Evolutionary conservation across 2,797 vertebrate species (phyloP).

Genomic region (Sebastes diaconus): DNA sequence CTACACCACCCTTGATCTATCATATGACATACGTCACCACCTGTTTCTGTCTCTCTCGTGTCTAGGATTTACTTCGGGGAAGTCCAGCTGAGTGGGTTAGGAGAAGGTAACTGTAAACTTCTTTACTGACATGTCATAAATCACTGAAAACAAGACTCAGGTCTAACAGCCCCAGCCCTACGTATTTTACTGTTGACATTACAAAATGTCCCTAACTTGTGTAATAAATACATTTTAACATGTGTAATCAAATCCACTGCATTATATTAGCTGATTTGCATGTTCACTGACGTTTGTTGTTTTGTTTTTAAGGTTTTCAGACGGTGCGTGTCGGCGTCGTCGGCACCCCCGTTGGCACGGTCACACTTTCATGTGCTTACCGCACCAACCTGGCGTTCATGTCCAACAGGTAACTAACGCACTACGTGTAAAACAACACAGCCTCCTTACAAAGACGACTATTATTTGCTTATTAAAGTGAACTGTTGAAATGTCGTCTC

Average conservation of each 20-base stretch:
- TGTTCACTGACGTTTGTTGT: background rate
- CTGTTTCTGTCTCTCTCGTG: slow-evolving; percentile 28
- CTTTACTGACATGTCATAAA: background rate
- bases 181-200: background rate
- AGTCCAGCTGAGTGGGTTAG: slow-evolving; percentile 94
- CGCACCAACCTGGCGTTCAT: slow-evolving; percentile 98
- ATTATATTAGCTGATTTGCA: background rate
- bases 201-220: background rate
- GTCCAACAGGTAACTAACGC: slow-evolving; percentile 89
- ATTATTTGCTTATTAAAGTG: background rate
- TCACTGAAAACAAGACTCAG: background rate
- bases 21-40: background rate
- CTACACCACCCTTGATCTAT: background rate
- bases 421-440: background rate
- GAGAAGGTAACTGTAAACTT: slow-evolving; percentile 88
- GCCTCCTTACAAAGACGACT: fast-evolving
- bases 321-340: slow-evolving; percentile 96
- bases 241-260: background rate
- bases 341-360: slow-evolving; percentile 95
- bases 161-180: background rate
- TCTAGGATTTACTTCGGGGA: slow-evolving; percentile 98
- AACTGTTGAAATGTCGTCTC: background rate
- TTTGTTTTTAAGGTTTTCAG: slow-evolving; percentile 88
- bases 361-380: slow-evolving; percentile 97
- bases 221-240: background rate